Base-by-base conservation (phyloP, 2,888 invertebrate species). In the Pristionchus japonicus region DNA sequence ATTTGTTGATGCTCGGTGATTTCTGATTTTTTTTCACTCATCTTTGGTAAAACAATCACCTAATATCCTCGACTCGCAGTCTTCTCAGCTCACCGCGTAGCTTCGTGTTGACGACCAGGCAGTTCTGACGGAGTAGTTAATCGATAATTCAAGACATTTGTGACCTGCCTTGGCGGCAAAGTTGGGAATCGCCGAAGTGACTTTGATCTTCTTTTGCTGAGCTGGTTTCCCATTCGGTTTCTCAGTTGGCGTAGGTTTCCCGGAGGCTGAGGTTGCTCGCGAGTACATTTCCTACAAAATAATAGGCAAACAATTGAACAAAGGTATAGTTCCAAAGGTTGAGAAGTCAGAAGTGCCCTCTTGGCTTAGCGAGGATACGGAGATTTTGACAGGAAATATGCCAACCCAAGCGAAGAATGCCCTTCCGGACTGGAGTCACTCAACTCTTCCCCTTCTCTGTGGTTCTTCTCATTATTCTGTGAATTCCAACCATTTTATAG, bases 51-150 rank as follows among this genome's bases (percentile, higher is more conserved):
- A 31, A 77, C 37, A 15, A 31, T 85, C 47, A 67, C 86, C 86
- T 43, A 23, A 86, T 86, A 34, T 86, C 86, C 15, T 86, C 86
- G 7, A 47, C 70, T 49, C 31, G 37, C 1, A 70, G 40, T 23
- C 57, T 67, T n/a, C 86, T 43, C 11, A 86, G 86, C n/a, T 86
- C 86, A 7, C 49, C 70, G 3, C 86, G 67, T 17, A 86, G 34
- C 31, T 70, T 67, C 3, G 70, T 86, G n/a, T 86, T 86, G 43
- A 86, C 86, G 11, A 70, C 37, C 15, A 49, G n/a, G 40, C 70
- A 37, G n/a, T 86, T 86, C 86, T 86, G 27, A 49, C n/a, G 52
- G 27, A 7, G 27, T 27, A n/a, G 9, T 13, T 2, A 37, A 37
- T 70, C 70, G 37, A 34, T 64, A n/a, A 57, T 64, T 27, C n/a